Conservation (phyloP, 2,797 vertebrate genomes). For the Leptodactylus fallax region DNA sequence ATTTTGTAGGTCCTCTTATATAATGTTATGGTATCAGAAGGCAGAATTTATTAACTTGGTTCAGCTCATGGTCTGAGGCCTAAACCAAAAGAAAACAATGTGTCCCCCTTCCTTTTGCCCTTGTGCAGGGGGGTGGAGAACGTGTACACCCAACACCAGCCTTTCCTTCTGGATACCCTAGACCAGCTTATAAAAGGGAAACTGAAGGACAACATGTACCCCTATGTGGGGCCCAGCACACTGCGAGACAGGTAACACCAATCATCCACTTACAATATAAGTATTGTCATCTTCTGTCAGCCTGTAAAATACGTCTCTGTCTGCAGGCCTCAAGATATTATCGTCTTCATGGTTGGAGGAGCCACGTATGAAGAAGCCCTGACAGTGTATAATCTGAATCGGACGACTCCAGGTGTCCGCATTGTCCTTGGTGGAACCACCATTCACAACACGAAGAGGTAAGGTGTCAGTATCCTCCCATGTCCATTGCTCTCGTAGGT, state of each 20-base stretch:
- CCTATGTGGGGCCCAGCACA: slow-evolving; percentile 91
- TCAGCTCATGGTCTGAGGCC: too few relatives aligned
- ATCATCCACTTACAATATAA: background rate
- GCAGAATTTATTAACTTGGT: too few relatives aligned
- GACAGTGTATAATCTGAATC: slow-evolving; percentile 92
- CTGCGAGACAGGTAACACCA: slow-evolving; percentile 88
- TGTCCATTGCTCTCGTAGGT: too few relatives aligned
- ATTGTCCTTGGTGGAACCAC: slow-evolving; percentile 90
- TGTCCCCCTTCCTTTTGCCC: too few relatives aligned
- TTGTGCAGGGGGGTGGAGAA: slow-evolving; percentile 92
- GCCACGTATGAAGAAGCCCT: slow-evolving; percentile 93
- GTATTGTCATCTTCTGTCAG: too few relatives aligned
- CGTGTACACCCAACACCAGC: slow-evolving; percentile 94
- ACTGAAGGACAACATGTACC: slow-evolving; percentile 92
- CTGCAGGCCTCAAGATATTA: slow-evolving; percentile 90
- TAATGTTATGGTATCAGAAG: too few relatives aligned
- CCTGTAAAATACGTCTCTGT: background rate
- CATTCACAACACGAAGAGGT: slow-evolving; percentile 95
- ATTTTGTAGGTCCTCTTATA: too few relatives aligned
- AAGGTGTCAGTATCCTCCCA: background rate
- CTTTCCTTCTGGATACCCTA: slow-evolving; percentile 90
- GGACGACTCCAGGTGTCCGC: slow-evolving; percentile 87
- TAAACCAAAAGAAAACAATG: too few relatives aligned
- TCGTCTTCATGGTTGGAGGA: slow-evolving; percentile 92
- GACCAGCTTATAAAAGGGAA: slow-evolving; percentile 96